Percentiles rank a stretch among this genome's conserved stretches.
Evolutionary conservation across 2,113 vertebrate genomes (phyloP).

Genomic region (Cochlearius cochlearius): DNA sequence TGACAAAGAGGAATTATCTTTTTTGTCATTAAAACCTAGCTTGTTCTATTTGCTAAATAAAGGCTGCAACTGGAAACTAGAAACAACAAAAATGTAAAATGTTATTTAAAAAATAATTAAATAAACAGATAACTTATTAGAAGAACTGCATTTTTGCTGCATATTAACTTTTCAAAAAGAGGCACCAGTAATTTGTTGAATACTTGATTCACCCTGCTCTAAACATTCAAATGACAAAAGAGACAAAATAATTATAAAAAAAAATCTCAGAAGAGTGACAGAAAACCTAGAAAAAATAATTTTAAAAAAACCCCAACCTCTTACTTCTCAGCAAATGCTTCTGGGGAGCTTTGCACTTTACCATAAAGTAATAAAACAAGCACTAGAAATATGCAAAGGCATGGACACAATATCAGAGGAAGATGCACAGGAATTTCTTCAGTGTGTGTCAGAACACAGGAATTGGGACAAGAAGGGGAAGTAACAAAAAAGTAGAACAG

Average conservation of each 20-base stretch:
- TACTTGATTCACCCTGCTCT: constrained; percentile 30
- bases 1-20: background rate
- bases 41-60: background rate
- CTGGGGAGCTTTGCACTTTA: constrained; percentile 9
- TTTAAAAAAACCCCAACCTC: background rate
- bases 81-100: background rate
- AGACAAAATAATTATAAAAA: constrained; percentile 58
- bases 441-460: background rate
- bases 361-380: constrained; percentile 1
- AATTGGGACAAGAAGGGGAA: background rate
- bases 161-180: background rate
- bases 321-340: constrained; percentile 3
- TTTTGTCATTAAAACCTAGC: background rate
- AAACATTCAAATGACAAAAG: constrained; percentile 23
- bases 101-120: background rate
- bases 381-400: background rate
- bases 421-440: background rate
- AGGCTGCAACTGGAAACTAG: background rate
- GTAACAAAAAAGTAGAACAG: background rate
- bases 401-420: background rate
- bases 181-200: constrained; percentile 19
- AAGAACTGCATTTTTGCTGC: constrained; percentile 19
- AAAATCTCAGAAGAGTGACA: constrained; percentile 37
- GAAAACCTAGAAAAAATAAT: constrained; percentile 13
- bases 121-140: constrained; percentile 17